A percentile compares a stretch with the other conserved stretches of the same genome.
These are phyloP conservation scores for Ranitomeya variabilis DNA, from an alignment of 2,113 vertebrate species.

Conservation along the genomic window DNA sequence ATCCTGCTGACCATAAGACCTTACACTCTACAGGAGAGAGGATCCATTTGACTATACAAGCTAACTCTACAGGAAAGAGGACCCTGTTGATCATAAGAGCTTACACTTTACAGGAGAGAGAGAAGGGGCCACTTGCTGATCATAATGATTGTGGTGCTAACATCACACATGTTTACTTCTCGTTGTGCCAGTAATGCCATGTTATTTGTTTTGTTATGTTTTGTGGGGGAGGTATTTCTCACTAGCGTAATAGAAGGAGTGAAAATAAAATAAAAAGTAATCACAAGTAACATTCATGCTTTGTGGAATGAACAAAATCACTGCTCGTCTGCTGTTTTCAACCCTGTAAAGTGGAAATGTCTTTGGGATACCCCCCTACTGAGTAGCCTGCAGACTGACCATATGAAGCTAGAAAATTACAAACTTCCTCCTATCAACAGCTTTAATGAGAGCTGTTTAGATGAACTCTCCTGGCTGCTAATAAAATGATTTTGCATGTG, in stretches of 20 bases:
- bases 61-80: too few relatives aligned
- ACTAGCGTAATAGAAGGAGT: too few relatives aligned
- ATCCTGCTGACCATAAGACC: too few relatives aligned
- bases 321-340: constrained; percentile 29
- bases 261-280: background rate
- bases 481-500: constrained; percentile 78
- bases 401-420: constrained; percentile 28
- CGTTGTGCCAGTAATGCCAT: background rate
- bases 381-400: background rate
- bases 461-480: constrained; percentile 75
- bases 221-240: background rate
- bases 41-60: too few relatives aligned
- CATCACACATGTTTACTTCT: background rate
- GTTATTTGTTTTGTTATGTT: background rate
- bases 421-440: constrained; percentile 64
- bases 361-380: background rate
- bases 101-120: too few relatives aligned
- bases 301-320: background rate
- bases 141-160: background rate
- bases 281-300: background rate
- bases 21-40: too few relatives aligned
- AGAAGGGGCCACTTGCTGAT: too few relatives aligned
- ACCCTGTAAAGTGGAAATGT: background rate
- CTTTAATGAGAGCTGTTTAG: constrained; percentile 67
- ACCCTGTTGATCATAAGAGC: too few relatives aligned